Evolutionary conservation across 2,797 vertebrate species (phyloP).

Genomic region (Myotis myotis): DNA sequence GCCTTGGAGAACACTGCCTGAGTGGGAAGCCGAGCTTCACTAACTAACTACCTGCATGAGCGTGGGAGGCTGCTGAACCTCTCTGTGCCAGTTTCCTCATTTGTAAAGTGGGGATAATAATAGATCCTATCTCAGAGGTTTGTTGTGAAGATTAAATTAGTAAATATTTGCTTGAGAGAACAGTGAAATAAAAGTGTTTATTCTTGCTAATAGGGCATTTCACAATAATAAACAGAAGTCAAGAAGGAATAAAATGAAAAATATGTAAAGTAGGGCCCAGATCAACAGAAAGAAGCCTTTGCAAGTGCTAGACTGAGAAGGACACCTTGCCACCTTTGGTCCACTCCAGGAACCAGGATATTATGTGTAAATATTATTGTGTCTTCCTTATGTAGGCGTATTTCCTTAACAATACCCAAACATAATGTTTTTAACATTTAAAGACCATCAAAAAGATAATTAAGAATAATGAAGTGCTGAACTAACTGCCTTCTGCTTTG

Average conservation of each 20-base stretch:
- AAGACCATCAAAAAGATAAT: neutral
- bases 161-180: slow-evolving; percentile 3
- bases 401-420: slow-evolving; percentile 1
- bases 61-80: neutral
- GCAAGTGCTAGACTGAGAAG: neutral
- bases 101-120: neutral
- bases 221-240: neutral
- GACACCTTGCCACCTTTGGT: neutral
- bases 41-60: neutral
- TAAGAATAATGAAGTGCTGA: neutral
- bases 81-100: neutral
- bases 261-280: neutral
- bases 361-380: neutral
- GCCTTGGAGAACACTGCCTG: neutral
- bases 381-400: neutral
- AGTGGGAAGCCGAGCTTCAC: neutral
- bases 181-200: neutral
- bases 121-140: neutral
- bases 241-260: slow-evolving; percentile 13
- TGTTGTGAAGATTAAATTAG: neutral
- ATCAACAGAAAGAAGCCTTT: neutral
- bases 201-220: neutral
- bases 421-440: neutral
- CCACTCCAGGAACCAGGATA: neutral
- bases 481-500: neutral